A percentile compares a stretch with the other conserved stretches of the same genome.
These are phyloP conservation scores for Oscheius onirici DNA, from an alignment of 2,888 invertebrate genomes.

Conservation along the genomic window DNA sequence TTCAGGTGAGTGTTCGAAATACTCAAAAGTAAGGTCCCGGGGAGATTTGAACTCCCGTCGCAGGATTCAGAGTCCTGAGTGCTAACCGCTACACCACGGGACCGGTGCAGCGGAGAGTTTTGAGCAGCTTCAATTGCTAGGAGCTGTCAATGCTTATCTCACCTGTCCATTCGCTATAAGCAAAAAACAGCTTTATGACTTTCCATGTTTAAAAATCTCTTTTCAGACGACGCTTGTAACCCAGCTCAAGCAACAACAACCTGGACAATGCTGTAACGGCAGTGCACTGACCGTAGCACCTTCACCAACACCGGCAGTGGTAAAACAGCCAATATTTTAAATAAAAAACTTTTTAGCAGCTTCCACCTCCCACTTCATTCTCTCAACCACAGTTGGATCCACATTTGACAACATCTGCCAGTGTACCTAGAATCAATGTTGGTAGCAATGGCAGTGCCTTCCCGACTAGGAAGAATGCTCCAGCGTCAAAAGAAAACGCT, in stretches of 20 bases:
- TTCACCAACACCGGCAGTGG: slow-evolving; percentile 3
- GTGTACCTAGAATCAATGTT: slow-evolving; percentile 47
- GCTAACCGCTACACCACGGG: slow-evolving; percentile 55
- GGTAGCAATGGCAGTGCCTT: slow-evolving; percentile 33
- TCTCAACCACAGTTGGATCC: slow-evolving; percentile 50
- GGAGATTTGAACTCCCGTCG: slow-evolving; percentile 41
- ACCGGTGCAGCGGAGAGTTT: slow-evolving; percentile 74
- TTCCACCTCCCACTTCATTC: slow-evolving; percentile 36
- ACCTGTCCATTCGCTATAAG: background rate
- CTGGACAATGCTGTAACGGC: slow-evolving; percentile 9
- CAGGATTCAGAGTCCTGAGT: slow-evolving; percentile 57
- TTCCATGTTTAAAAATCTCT: too few species aligned
- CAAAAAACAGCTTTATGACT: too few species aligned
- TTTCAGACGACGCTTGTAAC: slow-evolving; percentile 20
- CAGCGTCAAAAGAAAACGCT: background rate
- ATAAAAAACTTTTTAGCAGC: slow-evolving; percentile 8
- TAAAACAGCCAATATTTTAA: background rate
- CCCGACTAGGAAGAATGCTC: background rate
- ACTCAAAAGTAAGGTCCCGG: slow-evolving; percentile 9
- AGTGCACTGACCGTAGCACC: slow-evolving; percentile 7
- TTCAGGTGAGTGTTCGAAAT: slow-evolving; percentile 42
- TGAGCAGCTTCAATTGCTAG: background rate
- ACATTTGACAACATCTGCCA: slow-evolving; percentile 18
- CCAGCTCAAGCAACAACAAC: slow-evolving; percentile 17
- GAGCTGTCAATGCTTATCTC: background rate